phyloP scores from a whole-genome alignment of 2,113 vertebrate genomes.

The Myrmecophaga tridactyla region DNA sequence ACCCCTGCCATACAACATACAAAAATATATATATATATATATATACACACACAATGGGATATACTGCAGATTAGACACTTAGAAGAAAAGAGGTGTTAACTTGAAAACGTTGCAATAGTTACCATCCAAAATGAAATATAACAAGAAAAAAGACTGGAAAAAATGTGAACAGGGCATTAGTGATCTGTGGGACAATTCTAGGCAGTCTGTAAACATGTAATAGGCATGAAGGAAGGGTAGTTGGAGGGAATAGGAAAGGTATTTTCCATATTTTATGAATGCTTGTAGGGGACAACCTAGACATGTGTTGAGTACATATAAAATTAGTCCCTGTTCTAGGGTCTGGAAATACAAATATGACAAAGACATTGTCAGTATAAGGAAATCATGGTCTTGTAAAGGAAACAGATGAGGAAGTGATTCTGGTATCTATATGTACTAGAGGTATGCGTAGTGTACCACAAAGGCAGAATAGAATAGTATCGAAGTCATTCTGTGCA shows the following conservation, averaged over 20 bases:
- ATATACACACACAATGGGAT: too few species aligned
- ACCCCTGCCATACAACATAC: too few species aligned
- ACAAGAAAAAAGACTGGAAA: too few species aligned
- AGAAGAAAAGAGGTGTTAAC: too few species aligned
- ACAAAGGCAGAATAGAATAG: background rate
- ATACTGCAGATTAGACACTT: too few species aligned
- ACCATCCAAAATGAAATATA: too few species aligned
- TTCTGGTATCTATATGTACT: background rate
- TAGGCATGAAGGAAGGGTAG: background rate
- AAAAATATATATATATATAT: too few species aligned
- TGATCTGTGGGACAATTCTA: background rate
- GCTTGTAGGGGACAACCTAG: background rate
- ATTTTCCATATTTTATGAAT: background rate
- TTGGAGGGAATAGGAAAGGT: background rate
- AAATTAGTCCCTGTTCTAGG: background rate
- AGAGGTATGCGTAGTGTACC: background rate
- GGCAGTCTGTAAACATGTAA: background rate
- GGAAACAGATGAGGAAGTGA: background rate
- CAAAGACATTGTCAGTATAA: background rate
- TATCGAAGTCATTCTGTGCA: background rate
- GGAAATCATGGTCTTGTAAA: background rate
- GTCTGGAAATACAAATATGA: background rate
- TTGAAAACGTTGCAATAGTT: too few species aligned
- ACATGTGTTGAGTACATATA: background rate
- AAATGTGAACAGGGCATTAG: too few species aligned